These are phyloP conservation scores for Meleagris gallopavo DNA, from an alignment of 2,113 vertebrate genomes.

Conservation along the genomic window DNA sequence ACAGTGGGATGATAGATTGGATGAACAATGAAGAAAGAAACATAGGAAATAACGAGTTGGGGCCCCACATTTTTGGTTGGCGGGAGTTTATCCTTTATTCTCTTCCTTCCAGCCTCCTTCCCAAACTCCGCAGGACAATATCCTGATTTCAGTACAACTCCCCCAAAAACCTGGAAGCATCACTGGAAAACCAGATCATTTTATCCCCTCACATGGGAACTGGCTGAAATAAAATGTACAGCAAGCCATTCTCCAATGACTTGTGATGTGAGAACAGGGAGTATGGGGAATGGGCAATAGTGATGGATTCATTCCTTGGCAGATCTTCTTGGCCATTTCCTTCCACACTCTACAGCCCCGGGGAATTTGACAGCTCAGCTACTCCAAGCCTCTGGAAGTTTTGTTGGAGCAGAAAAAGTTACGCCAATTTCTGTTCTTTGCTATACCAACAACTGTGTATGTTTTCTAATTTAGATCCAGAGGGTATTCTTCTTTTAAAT, in stretches of 20 bases:
- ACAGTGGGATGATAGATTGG: conserved; percentile 26
- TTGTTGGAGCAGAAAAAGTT: conserved; percentile 54
- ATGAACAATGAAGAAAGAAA: conserved; percentile 26
- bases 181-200: conserved; percentile 71
- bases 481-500: background rate
- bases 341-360: conserved; percentile 50
- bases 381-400: conserved; percentile 67
- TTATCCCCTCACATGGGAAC: conserved; percentile 70
- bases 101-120: conserved; percentile 61
- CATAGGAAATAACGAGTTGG: conserved; percentile 57
- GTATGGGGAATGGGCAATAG: conserved; percentile 66
- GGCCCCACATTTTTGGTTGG: conserved; percentile 34
- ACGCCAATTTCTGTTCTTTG: conserved; percentile 37
- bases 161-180: conserved; percentile 70
- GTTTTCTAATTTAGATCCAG: conserved; percentile 29
- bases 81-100: conserved; percentile 25
- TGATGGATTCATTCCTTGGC: conserved; percentile 71
- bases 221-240: conserved; percentile 71
- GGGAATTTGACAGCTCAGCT: conserved; percentile 70
- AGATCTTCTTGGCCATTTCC: conserved; percentile 69
- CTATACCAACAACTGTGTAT: conserved; percentile 29
- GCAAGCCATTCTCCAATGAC: conserved; percentile 70
- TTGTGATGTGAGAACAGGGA: conserved; percentile 72
- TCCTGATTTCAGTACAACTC: conserved; percentile 65
- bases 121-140: conserved; percentile 67